phyloP scores from a whole-genome alignment of 2,797 vertebrate genomes.

The Botia almorhae region DNA sequence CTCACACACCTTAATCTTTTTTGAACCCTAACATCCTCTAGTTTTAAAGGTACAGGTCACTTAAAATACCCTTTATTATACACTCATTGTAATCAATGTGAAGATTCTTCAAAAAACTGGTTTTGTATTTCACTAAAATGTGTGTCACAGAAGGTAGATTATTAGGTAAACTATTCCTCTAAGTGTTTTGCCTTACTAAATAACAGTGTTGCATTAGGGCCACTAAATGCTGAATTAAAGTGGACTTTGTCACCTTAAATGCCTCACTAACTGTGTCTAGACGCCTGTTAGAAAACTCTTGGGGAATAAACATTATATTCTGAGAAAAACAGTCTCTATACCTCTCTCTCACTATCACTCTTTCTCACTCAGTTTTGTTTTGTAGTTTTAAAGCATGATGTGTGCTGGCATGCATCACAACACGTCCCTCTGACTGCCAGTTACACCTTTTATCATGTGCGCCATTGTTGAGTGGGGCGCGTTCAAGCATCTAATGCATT shows the following conservation, averaged over 20 bases:
- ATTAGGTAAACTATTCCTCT: too few species aligned
- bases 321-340: conserved; percentile 27
- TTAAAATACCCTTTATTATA: too few species aligned
- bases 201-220: too few species aligned
- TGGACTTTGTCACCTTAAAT: neutral
- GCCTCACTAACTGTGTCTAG: neutral
- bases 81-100: too few species aligned
- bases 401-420: conserved; percentile 57
- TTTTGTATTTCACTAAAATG: too few species aligned
- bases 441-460: conserved; percentile 54
- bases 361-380: conserved; percentile 14
- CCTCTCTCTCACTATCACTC: conserved; percentile 27
- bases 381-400: conserved; percentile 31
- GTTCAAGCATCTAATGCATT: conserved; percentile 39
- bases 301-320: conserved; percentile 1
- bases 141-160: too few species aligned
- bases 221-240: conserved; percentile 5
- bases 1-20: conserved; percentile 7
- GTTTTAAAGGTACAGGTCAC: neutral
- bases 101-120: too few species aligned
- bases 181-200: too few species aligned
- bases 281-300: neutral
- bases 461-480: conserved; percentile 31
- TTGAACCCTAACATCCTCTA: neutral
- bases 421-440: conserved; percentile 54